These are phyloP conservation scores for Lampris megalopsis DNA, from an alignment of 2,113 vertebrate genomes.

Conservation along the genomic window DNA sequence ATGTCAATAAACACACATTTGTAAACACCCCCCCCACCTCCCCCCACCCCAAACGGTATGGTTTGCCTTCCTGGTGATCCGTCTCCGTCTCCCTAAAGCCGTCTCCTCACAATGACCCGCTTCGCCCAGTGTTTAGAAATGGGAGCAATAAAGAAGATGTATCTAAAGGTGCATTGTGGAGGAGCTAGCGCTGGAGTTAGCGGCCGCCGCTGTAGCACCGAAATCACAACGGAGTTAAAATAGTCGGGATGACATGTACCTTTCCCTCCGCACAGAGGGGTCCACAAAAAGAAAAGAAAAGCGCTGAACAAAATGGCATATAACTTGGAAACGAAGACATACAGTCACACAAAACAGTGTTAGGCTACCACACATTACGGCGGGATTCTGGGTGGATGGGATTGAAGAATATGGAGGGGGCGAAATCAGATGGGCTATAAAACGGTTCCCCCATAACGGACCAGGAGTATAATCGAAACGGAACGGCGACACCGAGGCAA, in stretches of 20 bases:
- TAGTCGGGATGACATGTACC: too few relatives aligned
- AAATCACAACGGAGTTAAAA: too few relatives aligned
- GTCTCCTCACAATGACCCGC: slow-evolving; percentile 8
- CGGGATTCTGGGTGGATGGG: not conserved
- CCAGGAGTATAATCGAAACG: slow-evolving; percentile 16
- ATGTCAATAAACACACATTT: too few relatives aligned
- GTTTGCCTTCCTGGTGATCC: slow-evolving; percentile 57
- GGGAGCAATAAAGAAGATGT: slow-evolving; percentile 5
- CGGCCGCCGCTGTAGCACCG: not conserved
- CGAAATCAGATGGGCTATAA: not conserved
- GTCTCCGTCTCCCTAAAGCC: slow-evolving; percentile 43
- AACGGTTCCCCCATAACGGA: slow-evolving; percentile 25
- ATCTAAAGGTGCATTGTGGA: slow-evolving; percentile 15
- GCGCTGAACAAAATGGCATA: not conserved
- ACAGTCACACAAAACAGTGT: slow-evolving; percentile 58
- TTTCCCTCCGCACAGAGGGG: not conserved
- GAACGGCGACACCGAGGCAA: slow-evolving; percentile 24
- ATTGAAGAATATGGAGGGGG: slow-evolving; percentile 1
- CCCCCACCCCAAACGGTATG: slow-evolving; percentile 16
- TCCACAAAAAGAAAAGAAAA: not conserved
- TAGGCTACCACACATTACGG: slow-evolving; percentile 34
- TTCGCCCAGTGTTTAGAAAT: slow-evolving; percentile 26
- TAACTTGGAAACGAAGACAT: slow-evolving; percentile 17
- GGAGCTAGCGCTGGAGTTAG: not conserved
- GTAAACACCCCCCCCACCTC: too few relatives aligned